These are phyloP conservation scores for Eumacrocentrus americanus DNA, from an alignment of 2,888 invertebrate genomes.

Conservation along the genomic window DNA sequence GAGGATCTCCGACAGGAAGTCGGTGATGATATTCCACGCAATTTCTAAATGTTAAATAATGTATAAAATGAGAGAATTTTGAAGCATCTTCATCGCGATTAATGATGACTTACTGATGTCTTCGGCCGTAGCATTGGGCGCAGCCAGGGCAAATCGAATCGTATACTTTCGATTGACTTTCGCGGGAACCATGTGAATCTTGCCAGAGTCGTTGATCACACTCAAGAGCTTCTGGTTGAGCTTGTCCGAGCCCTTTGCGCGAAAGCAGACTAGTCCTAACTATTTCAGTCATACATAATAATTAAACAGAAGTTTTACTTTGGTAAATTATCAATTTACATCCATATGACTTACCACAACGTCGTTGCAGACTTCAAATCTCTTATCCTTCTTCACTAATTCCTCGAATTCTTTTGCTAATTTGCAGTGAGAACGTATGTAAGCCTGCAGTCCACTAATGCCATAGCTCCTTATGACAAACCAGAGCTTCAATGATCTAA, in stretches of 20 bases:
- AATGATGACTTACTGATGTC: conserved; percentile 72
- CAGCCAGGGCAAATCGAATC: conserved; percentile 92
- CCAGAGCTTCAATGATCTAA: conserved; percentile 96
- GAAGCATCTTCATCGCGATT: conserved; percentile 4
- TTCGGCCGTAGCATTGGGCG: conserved; percentile 84
- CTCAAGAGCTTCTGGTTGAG: conserved; percentile 91
- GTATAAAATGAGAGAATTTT: background rate
- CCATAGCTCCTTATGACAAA: conserved; percentile 95
- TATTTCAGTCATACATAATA: conserved; percentile 62
- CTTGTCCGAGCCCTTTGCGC: conserved; percentile 78
- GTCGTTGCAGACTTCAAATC: conserved; percentile 92
- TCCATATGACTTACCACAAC: conserved; percentile 82
- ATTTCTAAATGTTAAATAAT: conserved; percentile 65
- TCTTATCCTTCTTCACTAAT: conserved; percentile 77
- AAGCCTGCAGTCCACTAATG: conserved; percentile 89
- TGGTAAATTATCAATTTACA: too few species aligned
- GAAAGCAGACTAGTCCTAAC: conserved; percentile 92
- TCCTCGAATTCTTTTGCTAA: conserved; percentile 89
- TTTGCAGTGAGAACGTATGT: conserved; percentile 88
- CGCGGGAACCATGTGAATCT: conserved; percentile 96
- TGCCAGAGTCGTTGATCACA: conserved; percentile 92
- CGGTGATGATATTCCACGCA: conserved; percentile 84
- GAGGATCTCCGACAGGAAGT: conserved; percentile 79
- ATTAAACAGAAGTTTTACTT: background rate
- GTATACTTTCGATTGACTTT: conserved; percentile 88